Percentiles rank a stretch among this genome's conserved stretches.
These are phyloP conservation scores for Aphidoletes aphidimyza DNA, from an alignment of 2,888 invertebrate genomes.

Conservation along the genomic window DNA sequence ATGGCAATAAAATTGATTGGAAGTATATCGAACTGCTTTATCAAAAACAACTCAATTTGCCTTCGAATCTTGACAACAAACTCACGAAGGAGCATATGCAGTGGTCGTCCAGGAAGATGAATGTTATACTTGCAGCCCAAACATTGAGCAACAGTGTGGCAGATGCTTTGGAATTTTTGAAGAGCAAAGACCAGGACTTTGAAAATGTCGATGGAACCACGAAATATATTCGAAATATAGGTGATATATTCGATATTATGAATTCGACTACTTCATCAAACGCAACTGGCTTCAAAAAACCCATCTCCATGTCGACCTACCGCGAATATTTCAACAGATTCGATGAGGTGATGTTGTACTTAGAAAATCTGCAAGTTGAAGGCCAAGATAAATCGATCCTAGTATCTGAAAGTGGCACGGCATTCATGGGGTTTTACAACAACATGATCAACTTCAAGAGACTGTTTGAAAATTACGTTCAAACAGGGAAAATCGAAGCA, in stretches of 20 bases:
- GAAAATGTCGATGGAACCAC: not conserved
- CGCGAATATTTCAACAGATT: not conserved
- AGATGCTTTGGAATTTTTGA: not conserved
- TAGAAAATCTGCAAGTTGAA: not conserved
- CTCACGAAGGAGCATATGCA: not conserved
- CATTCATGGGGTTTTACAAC: not conserved
- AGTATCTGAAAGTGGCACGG: not conserved
- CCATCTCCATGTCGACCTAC: not conserved
- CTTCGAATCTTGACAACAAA: not conserved
- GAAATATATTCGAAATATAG: not conserved
- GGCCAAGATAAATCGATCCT: not conserved
- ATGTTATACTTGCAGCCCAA: not conserved
- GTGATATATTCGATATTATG: not conserved
- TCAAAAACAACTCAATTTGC: not conserved
- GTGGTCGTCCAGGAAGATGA: not conserved
- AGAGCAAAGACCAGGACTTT: not conserved
- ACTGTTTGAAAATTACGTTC: not conserved
- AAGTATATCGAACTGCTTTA: not conserved
- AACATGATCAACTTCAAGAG: not conserved
- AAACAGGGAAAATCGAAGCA: not conserved
- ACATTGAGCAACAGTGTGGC: not conserved
- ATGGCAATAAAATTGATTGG: not conserved
- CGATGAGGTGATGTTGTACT: not conserved
- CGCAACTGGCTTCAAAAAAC: not conserved
- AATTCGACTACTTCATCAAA: not conserved